Evolutionary conservation across 2,888 invertebrate genomes (phyloP).

Genomic region (Tribolium freemani): DNA sequence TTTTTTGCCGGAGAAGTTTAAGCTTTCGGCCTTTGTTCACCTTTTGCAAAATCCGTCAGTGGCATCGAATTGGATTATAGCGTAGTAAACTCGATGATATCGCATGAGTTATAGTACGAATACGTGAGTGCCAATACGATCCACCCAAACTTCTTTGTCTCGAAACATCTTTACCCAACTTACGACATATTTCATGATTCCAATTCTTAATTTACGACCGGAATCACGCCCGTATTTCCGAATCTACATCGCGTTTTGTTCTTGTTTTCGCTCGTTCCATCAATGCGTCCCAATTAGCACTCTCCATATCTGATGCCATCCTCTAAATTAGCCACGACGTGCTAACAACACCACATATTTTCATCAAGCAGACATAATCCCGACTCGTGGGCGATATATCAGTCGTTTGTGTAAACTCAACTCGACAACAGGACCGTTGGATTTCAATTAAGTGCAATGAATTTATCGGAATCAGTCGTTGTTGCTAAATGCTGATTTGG

Average conservation of each 20-base stretch:
- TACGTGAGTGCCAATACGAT: constrained; percentile 30
- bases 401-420: constrained; percentile 36
- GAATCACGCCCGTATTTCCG: neutral
- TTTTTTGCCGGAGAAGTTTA: neutral
- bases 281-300: constrained; percentile 18
- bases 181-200: constrained; percentile 10
- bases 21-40: neutral
- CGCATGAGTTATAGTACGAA: constrained; percentile 22
- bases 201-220: neutral
- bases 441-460: constrained; percentile 61
- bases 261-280: constrained; percentile 1
- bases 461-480: constrained; percentile 58
- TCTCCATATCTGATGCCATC: constrained; percentile 19
- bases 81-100: constrained; percentile 24
- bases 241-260: neutral
- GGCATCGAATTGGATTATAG: constrained; percentile 17
- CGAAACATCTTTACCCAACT: constrained; percentile 2
- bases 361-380: constrained; percentile 44
- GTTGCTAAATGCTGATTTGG: constrained; percentile 33
- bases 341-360: constrained; percentile 43
- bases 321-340: constrained; percentile 24
- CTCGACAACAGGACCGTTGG: constrained; percentile 52
- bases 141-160: constrained; percentile 9
- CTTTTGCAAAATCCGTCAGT: neutral
- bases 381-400: constrained; percentile 44